A percentile compares a stretch with the other conserved stretches of the same genome.
Conservation (phyloP, 1,140 invertebrate species). For the Heliothis subflexa region DNA sequence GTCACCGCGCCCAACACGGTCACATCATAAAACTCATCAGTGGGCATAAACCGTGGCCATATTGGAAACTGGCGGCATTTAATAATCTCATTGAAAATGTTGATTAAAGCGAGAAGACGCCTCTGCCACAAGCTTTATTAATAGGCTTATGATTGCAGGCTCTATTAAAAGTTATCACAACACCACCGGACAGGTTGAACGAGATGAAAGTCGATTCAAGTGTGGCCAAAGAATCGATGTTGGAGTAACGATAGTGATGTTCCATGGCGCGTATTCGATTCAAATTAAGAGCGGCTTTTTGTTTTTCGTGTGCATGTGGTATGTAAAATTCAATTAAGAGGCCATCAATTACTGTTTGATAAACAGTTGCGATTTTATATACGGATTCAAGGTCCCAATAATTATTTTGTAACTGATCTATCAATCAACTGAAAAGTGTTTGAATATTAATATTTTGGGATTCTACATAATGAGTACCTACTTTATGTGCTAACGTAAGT, state of each 20-base stretch:
- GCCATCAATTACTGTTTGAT: conserved; percentile 31
- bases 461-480: too few species aligned
- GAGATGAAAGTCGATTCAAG: conserved; percentile 64
- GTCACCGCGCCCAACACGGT: conserved; percentile 23
- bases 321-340: conserved; percentile 29
- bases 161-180: conserved; percentile 75
- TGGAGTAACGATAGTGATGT: background rate
- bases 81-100: conserved; percentile 75
- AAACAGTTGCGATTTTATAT: conserved; percentile 35
- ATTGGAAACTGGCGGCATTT: conserved; percentile 57
- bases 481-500: too few species aligned
- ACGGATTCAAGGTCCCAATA: conserved; percentile 11
- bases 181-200: conserved; percentile 57
- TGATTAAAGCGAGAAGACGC: conserved; percentile 75
- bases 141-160: conserved; percentile 75
- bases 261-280: background rate
- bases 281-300: conserved; percentile 1
- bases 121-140: conserved; percentile 66
- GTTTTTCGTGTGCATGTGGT: background rate
- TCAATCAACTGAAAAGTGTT: background rate
- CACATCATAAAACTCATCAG: conserved; percentile 44
- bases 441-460: background rate
- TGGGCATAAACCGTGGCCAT: conserved; percentile 38
- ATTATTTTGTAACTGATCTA: conserved; percentile 20
- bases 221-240: conserved; percentile 51